Evolutionary conservation across 2,113 vertebrate species (phyloP), one percentile per base, ranked within the genome.

Genomic region (Zingel zingel): DNA sequence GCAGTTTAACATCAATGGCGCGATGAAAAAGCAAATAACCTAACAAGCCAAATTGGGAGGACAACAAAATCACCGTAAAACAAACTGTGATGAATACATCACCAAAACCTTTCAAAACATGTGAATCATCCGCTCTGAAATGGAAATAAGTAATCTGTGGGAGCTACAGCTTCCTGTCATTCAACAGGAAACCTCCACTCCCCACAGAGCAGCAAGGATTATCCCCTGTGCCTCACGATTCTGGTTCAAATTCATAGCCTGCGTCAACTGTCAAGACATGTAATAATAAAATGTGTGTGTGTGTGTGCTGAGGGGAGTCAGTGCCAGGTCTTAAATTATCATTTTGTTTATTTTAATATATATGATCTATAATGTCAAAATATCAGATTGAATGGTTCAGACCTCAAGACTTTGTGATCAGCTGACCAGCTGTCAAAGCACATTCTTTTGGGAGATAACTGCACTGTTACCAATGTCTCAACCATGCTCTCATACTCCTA

Each of bases 81-180:
- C n/a, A 36, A 79, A 76, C 51, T 36, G 69, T 53, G 73, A 83
- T 71, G 71, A 91, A 84, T 11, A 75, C 33, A 50, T 86, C 39
- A 45, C 51, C 12, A 36, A 82, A 79, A 80, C 66, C 61, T 82
- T 82, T 90, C 51, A 84, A 85, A 92, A 84, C 56, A 66, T 62
- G 58, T 75, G 68, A 86, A 81, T 85, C 85, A 77, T 83, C 43
- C 59, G 76, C 85, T 81, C 76, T 69, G 23, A 89, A 87, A 88
- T 86, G 65, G 70, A 87, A 86, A 87, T 77, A 80, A 83, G 77
- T 83, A 86, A 91, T 88, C 85, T 84, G 79, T 80, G 64, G 54
- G 82, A 81, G 82, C 79, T 69, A 77, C 27, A 23, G 69, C 79
- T 81, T 90, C 57, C 81, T 89, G 89, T 91, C 92, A 87, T 83